Evolutionary conservation across 2,113 vertebrate species (phyloP).

Genomic region (Rattus norvegicus): DNA sequence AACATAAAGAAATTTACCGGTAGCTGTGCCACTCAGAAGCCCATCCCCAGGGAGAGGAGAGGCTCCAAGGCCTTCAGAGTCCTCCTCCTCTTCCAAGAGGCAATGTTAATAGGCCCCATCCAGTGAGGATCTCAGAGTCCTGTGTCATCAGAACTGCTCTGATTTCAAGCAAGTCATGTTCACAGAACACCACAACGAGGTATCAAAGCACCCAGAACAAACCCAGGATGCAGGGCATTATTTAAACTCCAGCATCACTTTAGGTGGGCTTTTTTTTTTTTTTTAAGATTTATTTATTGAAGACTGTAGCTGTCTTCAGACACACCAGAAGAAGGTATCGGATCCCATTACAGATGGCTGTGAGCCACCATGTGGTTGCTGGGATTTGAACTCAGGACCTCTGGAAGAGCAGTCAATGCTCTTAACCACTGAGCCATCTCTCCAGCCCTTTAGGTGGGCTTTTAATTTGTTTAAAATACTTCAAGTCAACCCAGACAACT

Average conservation of each 20-base stretch:
- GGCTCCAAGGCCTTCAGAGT: neutral
- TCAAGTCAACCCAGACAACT: neutral
- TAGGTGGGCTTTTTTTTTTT: slow-evolving; percentile 29
- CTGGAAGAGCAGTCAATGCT: too few relatives aligned
- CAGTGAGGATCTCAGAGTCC: neutral
- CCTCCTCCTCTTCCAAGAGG: neutral
- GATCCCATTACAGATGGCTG: too few relatives aligned
- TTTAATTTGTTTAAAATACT: slow-evolving; percentile 40
- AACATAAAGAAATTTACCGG: neutral
- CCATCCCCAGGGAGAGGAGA: neutral
- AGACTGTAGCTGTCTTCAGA: too few relatives aligned
- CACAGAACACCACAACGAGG: neutral
- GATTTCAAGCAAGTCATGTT: neutral
- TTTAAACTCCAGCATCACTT: neutral
- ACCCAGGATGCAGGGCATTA: neutral
- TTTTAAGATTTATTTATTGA: too few relatives aligned
- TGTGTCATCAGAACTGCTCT: neutral
- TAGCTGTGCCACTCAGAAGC: neutral
- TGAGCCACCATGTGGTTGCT: too few relatives aligned
- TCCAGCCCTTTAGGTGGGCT: slow-evolving; percentile 16
- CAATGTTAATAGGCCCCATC: neutral
- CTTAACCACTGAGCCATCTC: too few relatives aligned
- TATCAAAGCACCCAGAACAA: neutral
- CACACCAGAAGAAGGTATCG: too few relatives aligned
- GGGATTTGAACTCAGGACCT: too few relatives aligned